Conservation (phyloP, 1,140 invertebrate genomes). For the Physella acuta region DNA sequence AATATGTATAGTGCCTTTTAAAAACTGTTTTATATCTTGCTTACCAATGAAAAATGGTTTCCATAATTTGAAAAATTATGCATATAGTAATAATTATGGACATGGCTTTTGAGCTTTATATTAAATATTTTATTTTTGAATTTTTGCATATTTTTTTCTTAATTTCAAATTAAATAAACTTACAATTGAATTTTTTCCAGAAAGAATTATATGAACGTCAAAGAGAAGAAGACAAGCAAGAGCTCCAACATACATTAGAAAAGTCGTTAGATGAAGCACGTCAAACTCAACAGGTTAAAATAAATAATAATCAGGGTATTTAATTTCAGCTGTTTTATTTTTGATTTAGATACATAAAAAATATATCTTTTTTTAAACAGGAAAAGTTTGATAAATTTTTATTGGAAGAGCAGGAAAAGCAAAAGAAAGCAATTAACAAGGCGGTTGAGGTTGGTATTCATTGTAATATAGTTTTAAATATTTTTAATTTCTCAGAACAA, state of each 20-base stretch:
- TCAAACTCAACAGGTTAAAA: conserved; percentile 23
- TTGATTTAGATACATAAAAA: not conserved
- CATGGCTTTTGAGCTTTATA: no score
- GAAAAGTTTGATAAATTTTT: conserved; percentile 35
- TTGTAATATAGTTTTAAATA: not conserved
- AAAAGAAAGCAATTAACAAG: conserved; percentile 27
- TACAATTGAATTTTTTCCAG: conserved; percentile 15
- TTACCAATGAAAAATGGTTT: no score
- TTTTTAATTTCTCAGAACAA: not conserved
- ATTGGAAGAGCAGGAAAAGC: conserved; percentile 31
- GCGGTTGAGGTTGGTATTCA: conserved; percentile 31
- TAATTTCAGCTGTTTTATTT: not conserved
- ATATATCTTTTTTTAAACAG: conserved; percentile 23
- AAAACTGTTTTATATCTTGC: no score
- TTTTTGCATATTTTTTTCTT: not conserved
- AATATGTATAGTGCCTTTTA: no score
- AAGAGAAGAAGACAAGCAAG: conserved; percentile 23
- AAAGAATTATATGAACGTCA: conserved; percentile 15
- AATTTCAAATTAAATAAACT: not conserved
- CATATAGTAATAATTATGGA: no score
- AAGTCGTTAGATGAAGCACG: conserved; percentile 22
- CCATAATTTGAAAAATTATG: no score
- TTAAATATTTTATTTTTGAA: not conserved
- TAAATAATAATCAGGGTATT: not conserved
- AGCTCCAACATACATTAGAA: conserved; percentile 22